Base-by-base conservation (phyloP, 1,140 invertebrate genomes). In the Probaryconus sp. region DNA sequence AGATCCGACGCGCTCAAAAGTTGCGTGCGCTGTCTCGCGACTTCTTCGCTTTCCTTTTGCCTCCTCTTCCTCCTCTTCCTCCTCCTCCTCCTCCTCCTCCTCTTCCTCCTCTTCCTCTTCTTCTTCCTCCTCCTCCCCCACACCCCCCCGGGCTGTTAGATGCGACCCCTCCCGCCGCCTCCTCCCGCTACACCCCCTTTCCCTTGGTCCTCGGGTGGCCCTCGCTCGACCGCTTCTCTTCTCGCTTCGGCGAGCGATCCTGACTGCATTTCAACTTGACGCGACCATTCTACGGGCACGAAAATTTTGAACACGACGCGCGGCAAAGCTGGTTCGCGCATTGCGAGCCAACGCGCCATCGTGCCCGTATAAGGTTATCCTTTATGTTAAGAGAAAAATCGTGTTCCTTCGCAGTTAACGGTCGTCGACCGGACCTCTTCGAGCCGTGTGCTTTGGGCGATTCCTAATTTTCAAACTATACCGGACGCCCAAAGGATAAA, bases 301-400 rank as follows among this genome's bases (percentile, higher is more conserved):
- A 72, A 72, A 72, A 72, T 71, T 65, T 72, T 58, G 69, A 58
- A 42, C 45, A 72, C 68, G 67, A 61, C 30, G 50, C 63, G 26
- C 33, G 45, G 20, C 40, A 14, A 11, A 42, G 53, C 48, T 28
- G 55, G 37, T 51, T 53, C 55, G 67, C 67, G 38, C 68, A 24
- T 35, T 58, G 50, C 58, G 58, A 40, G 56, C 28, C 56, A 61
- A 20, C 51, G 42, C 63, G 42, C 63, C 38, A 28, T 21, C 40
- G 35, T 73, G 70, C 70, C 70, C 70, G 70, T 73, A 73, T 73
- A 73, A 65, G 70, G 70, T 65, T 73, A 73, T 64, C 61, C 61
- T 72, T 72, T 72, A 65, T 72, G 53, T 72, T 72, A 72, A 72
- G 68, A 72, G 68, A 72, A 72, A 72, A 72, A 72, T 72, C 68